Evolutionary conservation across 1,140 invertebrate species (phyloP), one percentile per base, ranked within the genome.

Genomic region (Apis laboriosa): DNA sequence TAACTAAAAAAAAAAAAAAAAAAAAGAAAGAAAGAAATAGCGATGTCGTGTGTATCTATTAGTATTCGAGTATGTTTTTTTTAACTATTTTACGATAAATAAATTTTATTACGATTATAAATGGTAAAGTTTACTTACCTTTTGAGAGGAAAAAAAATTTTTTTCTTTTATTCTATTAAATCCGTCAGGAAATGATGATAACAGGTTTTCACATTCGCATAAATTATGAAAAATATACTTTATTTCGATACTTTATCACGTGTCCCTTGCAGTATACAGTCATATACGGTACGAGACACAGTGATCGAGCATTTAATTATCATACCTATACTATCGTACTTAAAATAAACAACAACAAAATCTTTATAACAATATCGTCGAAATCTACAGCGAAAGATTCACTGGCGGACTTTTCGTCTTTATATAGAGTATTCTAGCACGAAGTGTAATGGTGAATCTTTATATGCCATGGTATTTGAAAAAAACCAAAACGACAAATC

Each of bases 281-380:
- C 1, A 43, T 67, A 55, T 70, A 58, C 70, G 63, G 34, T 55
- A 75, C 11, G 61, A 34, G 72, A 58, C 83, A 66, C 75, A 66
- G 24, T 55, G 34, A 58, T 80, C 15, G 43, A 84, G 24, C 73
- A 51, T 71, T 70, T 60, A 53, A 17, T 82, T 51, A n/a, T 53
- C 76, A 78, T 58, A 15, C 34, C 67, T 88, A 43, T 43, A 43
- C 34, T 43, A 21, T 58, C 77, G 90, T 73, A 85, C 72, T 90
- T 91, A 92, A 85, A 90, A 90, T 90, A 92, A 86, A 90, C 86
- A 92, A 93, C 91, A 93, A 92, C 89, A 92, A 92, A 75, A 90
- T 67, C 89, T 78, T 91, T 17, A 8, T 86, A 91, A 92, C 90
- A 92, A 91, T 90, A 58, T 24, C 76, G 66, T 71, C 84, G 77